Evolutionary conservation across 2,888 invertebrate genomes (phyloP).

Genomic region (Philaethria dido): DNA sequence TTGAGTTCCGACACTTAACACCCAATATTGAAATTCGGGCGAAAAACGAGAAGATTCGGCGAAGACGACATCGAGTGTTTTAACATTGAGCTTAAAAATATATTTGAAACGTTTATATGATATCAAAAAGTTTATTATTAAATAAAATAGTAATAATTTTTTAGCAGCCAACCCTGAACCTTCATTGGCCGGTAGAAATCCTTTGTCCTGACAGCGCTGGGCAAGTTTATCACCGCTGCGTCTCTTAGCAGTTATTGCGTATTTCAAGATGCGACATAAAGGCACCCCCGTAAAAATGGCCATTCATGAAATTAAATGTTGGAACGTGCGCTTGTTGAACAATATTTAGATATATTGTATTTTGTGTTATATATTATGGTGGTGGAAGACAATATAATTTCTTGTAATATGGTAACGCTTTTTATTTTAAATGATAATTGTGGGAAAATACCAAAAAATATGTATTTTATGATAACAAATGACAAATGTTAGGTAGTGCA

Average conservation of each 20-base stretch:
- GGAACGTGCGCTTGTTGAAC: constrained; percentile 49
- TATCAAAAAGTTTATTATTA: neutral
- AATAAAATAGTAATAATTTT: neutral
- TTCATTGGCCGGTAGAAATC: constrained; percentile 58
- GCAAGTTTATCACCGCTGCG: constrained; percentile 66
- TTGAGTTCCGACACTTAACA: too few species aligned
- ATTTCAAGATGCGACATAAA: constrained; percentile 46
- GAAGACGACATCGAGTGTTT: too few species aligned
- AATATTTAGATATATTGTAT: constrained; percentile 31
- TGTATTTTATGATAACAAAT: too few species aligned
- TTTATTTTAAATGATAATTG: too few species aligned
- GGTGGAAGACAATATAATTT: neutral
- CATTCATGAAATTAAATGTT: constrained; percentile 61
- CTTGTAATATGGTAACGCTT: neutral
- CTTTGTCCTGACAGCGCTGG: constrained; percentile 67
- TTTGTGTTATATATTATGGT: neutral
- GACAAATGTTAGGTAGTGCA: too few species aligned
- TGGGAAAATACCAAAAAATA: too few species aligned
- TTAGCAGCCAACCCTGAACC: constrained; percentile 46
- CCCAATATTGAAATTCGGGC: too few species aligned
- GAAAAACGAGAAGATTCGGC: too few species aligned
- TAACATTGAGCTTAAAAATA: too few species aligned
- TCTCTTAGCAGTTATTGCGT: constrained; percentile 72
- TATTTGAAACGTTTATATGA: too few species aligned
- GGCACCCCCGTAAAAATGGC: constrained; percentile 46